Evolutionary conservation across 2,113 vertebrate genomes (phyloP), one percentile per base, ranked within the genome.

Genomic region (Corydoras sp.): DNA sequence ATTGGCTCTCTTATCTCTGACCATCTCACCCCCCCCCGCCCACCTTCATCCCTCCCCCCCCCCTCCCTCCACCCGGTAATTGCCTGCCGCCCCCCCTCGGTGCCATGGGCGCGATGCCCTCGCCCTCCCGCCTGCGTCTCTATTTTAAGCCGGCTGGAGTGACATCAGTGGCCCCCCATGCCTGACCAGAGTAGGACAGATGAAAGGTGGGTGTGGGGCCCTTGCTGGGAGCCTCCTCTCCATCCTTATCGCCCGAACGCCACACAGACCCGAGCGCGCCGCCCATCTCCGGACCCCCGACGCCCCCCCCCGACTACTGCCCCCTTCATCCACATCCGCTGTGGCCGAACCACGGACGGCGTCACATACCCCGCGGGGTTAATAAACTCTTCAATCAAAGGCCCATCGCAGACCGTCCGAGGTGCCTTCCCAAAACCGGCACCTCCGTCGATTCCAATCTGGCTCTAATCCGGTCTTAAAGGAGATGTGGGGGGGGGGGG

Each of bases 381-480:
- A 88, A 88, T 90, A 89, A 89, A 81, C 84, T 88, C 86, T 86
- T 90, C 85, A 89, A 85, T 87, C 86, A 85, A 73, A 86, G 79
- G 81, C 77, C 79, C 75, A 78, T 58, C 68, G 15, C 59, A 71
- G 51, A 70, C 72, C 72, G 56, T 71, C 58, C 32, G 66, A 72
- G 69, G 73, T 69, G 73, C 58, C 43, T 54, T 70, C 69, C 49
- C 3, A 18, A 65, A 56, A 73, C 68, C 51, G 48, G 58, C 60
- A 75, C 72, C 72, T 71, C 73, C 14, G 15, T 71, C 81, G 83
- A 90, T 88, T 83, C 76, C 79, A 79, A 89, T 89, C 88, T 85
- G 75, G 75, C 75, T 70, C 80, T 91, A 89, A 91, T 91, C 88
- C 69, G 59, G 69, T 78, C 84, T 88, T 83, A 85, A 86, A 83